phyloP scores from a whole-genome alignment of 1,140 invertebrate species.

The Lepidotrigona ventralis region DNA sequence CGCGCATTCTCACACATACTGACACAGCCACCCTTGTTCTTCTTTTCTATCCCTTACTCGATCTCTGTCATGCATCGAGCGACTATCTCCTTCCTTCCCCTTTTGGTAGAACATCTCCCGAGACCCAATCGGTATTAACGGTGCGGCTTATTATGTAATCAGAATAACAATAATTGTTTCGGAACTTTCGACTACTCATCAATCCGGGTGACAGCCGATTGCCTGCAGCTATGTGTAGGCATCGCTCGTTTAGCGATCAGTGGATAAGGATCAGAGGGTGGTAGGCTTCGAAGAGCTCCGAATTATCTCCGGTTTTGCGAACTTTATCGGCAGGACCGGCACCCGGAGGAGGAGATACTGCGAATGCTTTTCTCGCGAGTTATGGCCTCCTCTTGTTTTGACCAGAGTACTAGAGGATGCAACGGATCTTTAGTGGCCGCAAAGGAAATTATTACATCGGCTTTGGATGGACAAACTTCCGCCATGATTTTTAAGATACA shows the following conservation, averaged over 20 bases:
- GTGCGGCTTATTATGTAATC: slow-evolving; percentile 75
- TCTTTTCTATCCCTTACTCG: slow-evolving; percentile 21
- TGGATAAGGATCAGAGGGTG: slow-evolving; percentile 29
- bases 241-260: slow-evolving; percentile 47
- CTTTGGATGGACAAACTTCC: background rate
- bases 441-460: slow-evolving; percentile 15
- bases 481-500: background rate
- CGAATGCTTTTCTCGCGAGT: slow-evolving; percentile 30
- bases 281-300: slow-evolving; percentile 16
- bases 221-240: slow-evolving; percentile 59
- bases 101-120: background rate
- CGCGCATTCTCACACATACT: background rate
- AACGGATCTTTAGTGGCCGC: background rate
- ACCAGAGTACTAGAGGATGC: background rate
- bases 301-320: slow-evolving; percentile 45
- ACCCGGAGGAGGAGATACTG: slow-evolving; percentile 11
- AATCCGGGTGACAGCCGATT: slow-evolving; percentile 71
- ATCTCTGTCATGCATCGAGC: slow-evolving; percentile 1
- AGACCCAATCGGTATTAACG: slow-evolving; percentile 39
- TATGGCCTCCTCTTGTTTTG: slow-evolving; percentile 11
- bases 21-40: slow-evolving; percentile 21
- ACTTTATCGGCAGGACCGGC: slow-evolving; percentile 6
- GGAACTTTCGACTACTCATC: slow-evolving; percentile 72
- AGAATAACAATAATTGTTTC: slow-evolving; percentile 77
- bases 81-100: slow-evolving; percentile 1